Evolutionary conservation across 2,888 invertebrate genomes (phyloP), one percentile per base, ranked within the genome.

Genomic region (Eilema caniola): DNA sequence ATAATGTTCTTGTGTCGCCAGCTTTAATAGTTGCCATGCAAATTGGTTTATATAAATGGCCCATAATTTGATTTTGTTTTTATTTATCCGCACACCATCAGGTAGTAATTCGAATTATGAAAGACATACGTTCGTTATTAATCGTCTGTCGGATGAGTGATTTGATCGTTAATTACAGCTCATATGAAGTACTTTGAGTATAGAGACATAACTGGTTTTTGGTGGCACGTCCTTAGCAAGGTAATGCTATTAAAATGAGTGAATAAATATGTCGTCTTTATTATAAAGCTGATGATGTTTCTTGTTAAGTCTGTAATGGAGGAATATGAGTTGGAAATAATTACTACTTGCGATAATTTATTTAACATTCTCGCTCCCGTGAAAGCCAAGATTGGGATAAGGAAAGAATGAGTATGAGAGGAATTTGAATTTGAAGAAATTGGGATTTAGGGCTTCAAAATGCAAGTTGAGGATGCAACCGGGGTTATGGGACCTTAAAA

Each of bases 21-120:
- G 72, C 76, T 67, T 71, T 70, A 72, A 80, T 76, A 72, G 73
- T 83, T 83, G 83, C 86, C 81, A 88, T 87, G 89, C 85, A 89
- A 88, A 89, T 89, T 86, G 83, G 75, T 83, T 85, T 83, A 83
- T 81, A 83, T 85, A 85, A 86, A 83, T 79, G 82, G 81, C 72
- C 72, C 71, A 79, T 81, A 83, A 85, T 84, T 82, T 81, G 79
- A 84, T 82, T 83, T 83, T 75, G 80, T 81, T 83, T 81, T 82
- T 82, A 77, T 80, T 79, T 80, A 83, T 80, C 74, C 66, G 76
- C 71, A 80, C 78, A 79, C 82, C 76, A 75, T 77, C 80, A 66
- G 64, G 74, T 70, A 75, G 75, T 83, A 79, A 82, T 79, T 79
- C 71, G 80, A 82, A 82, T 82, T 80, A 79, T 77, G 71, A 79